Percentiles rank a stretch among this genome's conserved stretches.
phyloP scores from a whole-genome alignment of 35 echinoderm and acorn worm genomes.

The Lytechinus pictus region DNA sequence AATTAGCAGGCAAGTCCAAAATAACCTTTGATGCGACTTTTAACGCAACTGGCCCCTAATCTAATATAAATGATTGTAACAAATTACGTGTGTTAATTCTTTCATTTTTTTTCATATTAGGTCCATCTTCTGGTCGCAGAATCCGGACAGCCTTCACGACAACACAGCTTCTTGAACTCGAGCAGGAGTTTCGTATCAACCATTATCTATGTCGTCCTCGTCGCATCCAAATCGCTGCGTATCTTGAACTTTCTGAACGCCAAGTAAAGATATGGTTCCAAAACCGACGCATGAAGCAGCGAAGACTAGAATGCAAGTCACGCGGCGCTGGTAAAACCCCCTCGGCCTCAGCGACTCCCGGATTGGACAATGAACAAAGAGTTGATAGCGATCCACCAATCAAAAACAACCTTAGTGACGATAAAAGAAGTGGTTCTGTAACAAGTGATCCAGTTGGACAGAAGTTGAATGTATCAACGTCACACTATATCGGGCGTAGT shows the following conservation, averaged over 20 bases:
- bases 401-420: background rate
- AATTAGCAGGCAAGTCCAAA: no score
- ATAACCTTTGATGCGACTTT: no score
- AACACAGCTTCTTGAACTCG: constrained; percentile 92
- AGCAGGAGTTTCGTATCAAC: constrained; percentile 91
- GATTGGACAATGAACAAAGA: background rate
- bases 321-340: background rate
- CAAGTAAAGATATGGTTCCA: constrained; percentile 86
- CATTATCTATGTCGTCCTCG: constrained; percentile 90
- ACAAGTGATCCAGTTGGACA: background rate
- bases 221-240: constrained; percentile 91
- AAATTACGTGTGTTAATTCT: no score
- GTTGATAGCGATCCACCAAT: background rate
- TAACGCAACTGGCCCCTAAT: no score
- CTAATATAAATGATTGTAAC: no score
- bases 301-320: constrained; percentile 56
- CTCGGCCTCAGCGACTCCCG: background rate
- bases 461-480: background rate
- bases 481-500: background rate
- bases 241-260: constrained; percentile 89
- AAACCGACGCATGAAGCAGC: constrained; percentile 71
- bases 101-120: background rate
- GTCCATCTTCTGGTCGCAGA: constrained; percentile 49
- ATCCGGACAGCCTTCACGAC: constrained; percentile 92
- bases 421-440: background rate